These are phyloP conservation scores for Pygocentrus nattereri DNA, from an alignment of 2,797 vertebrate genomes.

Conservation along the genomic window DNA sequence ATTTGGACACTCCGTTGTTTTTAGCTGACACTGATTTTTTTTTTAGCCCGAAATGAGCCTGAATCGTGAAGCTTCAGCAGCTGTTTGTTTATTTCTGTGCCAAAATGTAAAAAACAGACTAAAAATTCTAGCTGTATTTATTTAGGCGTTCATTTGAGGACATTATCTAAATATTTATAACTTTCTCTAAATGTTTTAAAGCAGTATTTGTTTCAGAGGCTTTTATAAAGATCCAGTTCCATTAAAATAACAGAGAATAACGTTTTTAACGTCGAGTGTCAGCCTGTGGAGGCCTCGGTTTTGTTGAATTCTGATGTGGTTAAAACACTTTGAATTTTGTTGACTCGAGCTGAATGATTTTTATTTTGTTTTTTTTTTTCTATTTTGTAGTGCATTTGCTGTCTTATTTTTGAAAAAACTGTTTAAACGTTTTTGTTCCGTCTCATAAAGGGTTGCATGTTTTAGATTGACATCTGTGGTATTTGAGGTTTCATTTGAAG, in stretches of 20 bases:
- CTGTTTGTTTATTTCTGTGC: background rate
- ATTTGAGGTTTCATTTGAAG: background rate
- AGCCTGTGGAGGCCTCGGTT: background rate
- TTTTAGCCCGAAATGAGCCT: background rate
- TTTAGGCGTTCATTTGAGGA: background rate
- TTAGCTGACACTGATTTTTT: background rate
- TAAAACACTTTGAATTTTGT: background rate
- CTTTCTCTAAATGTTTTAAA: background rate
- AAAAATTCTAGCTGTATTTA: background rate
- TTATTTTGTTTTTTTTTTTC: too few relatives aligned
- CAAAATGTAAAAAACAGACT: background rate
- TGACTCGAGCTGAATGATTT: too few relatives aligned
- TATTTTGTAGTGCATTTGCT: background rate
- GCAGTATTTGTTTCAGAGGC: background rate
- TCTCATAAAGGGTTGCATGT: background rate
- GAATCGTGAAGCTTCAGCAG: background rate
- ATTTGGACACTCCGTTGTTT: background rate
- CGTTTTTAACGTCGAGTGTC: background rate
- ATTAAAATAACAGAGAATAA: background rate
- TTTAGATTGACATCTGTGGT: background rate
- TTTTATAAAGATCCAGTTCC: background rate
- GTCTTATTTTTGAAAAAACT: background rate
- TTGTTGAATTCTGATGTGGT: background rate
- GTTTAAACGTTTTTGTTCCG: background rate
- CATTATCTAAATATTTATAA: background rate